Percentiles rank a stretch among this genome's conserved stretches.
Conservation (phyloP, 2,113 vertebrate genomes). For the Zingel zingel region DNA sequence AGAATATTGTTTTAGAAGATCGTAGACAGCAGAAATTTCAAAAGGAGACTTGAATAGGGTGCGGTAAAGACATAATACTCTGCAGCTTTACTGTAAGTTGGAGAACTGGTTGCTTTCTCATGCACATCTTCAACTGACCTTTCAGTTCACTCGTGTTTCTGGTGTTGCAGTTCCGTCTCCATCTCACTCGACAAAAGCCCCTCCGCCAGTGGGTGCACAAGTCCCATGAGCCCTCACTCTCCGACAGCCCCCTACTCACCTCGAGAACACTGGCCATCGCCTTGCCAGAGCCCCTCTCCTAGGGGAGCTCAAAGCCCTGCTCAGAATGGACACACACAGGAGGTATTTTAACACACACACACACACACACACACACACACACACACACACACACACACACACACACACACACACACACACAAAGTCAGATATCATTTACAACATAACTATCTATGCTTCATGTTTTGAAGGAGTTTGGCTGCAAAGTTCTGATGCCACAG, state of each 20-base stretch:
- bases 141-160: conserved; percentile 20
- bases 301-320: conserved; percentile 41
- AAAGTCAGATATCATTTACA: neutral
- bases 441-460: neutral
- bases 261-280: conserved; percentile 42
- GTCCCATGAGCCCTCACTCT: conserved; percentile 73
- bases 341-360: conserved; percentile 49
- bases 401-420: neutral
- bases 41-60: neutral
- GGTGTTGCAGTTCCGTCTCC: conserved; percentile 79
- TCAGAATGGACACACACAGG: conserved; percentile 65
- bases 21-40: neutral
- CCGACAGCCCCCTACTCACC: conserved; percentile 39
- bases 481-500: rapidly evolving
- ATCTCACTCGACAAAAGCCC: conserved; percentile 81
- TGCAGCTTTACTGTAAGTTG: neutral
- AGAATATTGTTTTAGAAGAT: neutral
- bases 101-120: conserved; percentile 12
- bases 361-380: no score
- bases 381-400: conserved; percentile 31
- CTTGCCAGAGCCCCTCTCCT: conserved; percentile 58
- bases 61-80: neutral
- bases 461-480: conserved; percentile 21
- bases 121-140: neutral
- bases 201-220: conserved; percentile 57